These are phyloP conservation scores for Pica pica DNA, from an alignment of 2,113 vertebrate species.

Conservation along the genomic window DNA sequence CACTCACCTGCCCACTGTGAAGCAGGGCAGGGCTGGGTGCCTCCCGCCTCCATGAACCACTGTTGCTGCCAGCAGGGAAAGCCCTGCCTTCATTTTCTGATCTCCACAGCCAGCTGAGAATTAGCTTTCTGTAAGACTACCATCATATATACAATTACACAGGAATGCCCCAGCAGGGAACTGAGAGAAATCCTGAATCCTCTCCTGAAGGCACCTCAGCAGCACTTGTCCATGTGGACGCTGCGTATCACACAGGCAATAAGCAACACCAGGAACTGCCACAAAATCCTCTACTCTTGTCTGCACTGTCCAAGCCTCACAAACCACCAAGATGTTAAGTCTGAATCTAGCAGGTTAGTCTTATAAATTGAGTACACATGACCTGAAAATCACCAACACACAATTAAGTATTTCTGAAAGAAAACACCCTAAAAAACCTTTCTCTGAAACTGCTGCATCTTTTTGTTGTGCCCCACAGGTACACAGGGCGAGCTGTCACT, in stretches of 20 bases:
- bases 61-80: neutral
- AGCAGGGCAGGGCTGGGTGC: neutral
- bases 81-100: neutral
- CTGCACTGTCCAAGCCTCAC: neutral
- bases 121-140: neutral
- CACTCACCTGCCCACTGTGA: neutral
- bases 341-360: neutral
- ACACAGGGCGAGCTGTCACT: neutral
- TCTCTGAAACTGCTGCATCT: neutral
- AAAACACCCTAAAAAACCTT: neutral
- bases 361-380: fast-evolving
- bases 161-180: neutral
- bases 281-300: neutral
- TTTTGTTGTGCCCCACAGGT: neutral
- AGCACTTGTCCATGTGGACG: fast-evolving
- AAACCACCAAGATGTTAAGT: neutral
- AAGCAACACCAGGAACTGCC: neutral
- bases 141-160: neutral
- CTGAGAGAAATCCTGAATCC: neutral
- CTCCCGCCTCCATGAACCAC: neutral
- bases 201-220: neutral
- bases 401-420: neutral
- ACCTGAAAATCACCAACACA: neutral
- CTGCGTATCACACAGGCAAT: neutral
- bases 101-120: neutral